These are phyloP conservation scores for Drosophila leonis DNA, from an alignment of 2,888 invertebrate species.

Conservation along the genomic window DNA sequence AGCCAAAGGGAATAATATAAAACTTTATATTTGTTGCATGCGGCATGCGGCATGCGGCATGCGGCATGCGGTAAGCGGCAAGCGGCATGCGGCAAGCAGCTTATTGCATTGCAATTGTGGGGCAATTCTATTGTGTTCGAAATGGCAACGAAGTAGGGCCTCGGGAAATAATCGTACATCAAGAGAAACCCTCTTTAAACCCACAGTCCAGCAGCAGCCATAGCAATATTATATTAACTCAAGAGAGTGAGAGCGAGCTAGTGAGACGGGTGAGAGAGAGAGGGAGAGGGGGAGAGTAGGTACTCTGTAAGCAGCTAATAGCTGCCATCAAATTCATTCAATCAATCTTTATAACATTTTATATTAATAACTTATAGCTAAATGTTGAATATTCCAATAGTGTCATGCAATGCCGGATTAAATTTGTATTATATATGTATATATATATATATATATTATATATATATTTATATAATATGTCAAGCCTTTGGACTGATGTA, in stretches of 20 bases:
- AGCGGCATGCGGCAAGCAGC: constrained; percentile 26
- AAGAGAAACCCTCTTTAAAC: constrained; percentile 20
- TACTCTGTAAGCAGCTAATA: not conserved
- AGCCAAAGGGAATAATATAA: constrained; percentile 66
- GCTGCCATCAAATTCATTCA: not conserved
- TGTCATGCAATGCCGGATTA: not conserved
- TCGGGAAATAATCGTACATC: constrained; percentile 12
- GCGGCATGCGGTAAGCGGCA: constrained; percentile 22
- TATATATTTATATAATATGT: not conserved
- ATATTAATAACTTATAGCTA: not conserved
- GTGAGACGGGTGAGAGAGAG: not conserved
- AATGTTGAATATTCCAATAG: not conserved
- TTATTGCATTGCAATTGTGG: constrained; percentile 24
- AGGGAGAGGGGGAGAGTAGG: not conserved
- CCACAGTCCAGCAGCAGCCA: constrained; percentile 1
- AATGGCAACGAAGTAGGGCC: constrained; percentile 24
- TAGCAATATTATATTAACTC: constrained; percentile 17
- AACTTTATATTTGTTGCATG: constrained; percentile 25
- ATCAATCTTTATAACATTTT: not conserved
- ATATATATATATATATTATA: not conserved
- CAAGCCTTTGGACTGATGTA: not conserved
- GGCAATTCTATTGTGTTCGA: constrained; percentile 38
- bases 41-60: constrained; percentile 19
- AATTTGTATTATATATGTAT: not conserved
- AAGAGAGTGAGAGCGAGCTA: not conserved